phyloP scores from a whole-genome alignment of 2,113 vertebrate genomes.

The Microcebus tavaratra region DNA sequence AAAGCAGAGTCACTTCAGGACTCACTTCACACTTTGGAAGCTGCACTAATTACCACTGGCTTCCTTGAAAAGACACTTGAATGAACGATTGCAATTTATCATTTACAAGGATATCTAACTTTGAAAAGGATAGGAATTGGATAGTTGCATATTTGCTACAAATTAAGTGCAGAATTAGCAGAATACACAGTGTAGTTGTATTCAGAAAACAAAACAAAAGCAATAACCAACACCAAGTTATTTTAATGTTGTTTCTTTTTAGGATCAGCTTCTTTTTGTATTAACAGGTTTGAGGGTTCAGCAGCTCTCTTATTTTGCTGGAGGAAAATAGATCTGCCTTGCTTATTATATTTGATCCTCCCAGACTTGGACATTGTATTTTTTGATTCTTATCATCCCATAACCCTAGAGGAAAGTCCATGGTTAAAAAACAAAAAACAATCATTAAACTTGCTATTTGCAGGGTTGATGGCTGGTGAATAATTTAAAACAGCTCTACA shows the following conservation, averaged over 20 bases:
- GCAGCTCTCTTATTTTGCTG: background rate
- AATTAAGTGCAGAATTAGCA: background rate
- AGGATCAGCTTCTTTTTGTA: background rate
- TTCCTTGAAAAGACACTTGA: background rate
- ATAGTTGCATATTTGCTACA: background rate
- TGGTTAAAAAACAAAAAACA: background rate
- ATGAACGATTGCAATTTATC: background rate
- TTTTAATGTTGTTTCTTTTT: background rate
- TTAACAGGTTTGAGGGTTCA: background rate
- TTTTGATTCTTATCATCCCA: background rate
- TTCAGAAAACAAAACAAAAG: background rate
- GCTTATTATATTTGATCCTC: background rate
- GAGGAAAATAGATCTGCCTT: background rate
- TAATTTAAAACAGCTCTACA: background rate
- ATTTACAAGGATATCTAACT: background rate
- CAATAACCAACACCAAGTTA: background rate
- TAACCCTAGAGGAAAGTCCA: background rate
- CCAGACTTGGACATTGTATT: background rate
- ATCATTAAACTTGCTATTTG: background rate
- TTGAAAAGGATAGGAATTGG: background rate
- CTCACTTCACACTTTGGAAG: background rate
- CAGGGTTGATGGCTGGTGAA: background rate
- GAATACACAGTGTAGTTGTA: background rate
- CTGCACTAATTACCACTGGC: background rate
- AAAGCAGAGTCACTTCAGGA: background rate